Conservation (phyloP, 2,888 invertebrate species). For the Pediacus dermestoides region DNA sequence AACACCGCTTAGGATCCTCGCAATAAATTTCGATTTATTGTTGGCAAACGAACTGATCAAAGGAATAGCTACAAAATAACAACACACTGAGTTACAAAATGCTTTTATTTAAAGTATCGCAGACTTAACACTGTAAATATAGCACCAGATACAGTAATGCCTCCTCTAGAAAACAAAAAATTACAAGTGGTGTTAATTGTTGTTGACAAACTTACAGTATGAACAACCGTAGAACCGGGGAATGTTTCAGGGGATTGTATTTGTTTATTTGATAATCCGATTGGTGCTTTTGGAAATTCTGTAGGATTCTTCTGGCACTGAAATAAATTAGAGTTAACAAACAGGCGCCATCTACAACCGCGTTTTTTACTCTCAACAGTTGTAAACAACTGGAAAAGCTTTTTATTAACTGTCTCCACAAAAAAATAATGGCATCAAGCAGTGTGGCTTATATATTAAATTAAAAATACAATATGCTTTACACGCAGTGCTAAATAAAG, state of each 20-base stretch:
- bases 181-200: constrained; percentile 1
- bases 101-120: no score
- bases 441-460: no score
- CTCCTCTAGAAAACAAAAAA: constrained; percentile 22
- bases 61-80: no score
- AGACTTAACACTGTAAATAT: no score
- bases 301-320: constrained; percentile 39
- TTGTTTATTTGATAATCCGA: constrained; percentile 36
- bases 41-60: no score
- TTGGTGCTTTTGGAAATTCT: constrained; percentile 20
- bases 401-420: constrained; percentile 9
- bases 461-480: constrained; percentile 10
- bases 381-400: constrained; percentile 12
- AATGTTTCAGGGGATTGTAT: constrained; percentile 42
- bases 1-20: no score
- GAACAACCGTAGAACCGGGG: constrained; percentile 27
- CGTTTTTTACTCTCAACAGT: constrained; percentile 15
- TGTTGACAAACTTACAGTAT: not conserved
- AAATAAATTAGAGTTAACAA: constrained; percentile 22
- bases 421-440: not conserved
- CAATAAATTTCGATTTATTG: no score
- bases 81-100: no score
- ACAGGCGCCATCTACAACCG: constrained; percentile 9
- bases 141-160: constrained; percentile 24
- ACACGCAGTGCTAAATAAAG: constrained; percentile 15